Percentiles rank a stretch among this genome's conserved stretches.
Evolutionary conservation across 2,113 vertebrate genomes (phyloP).

Genomic region (Scalopus aquaticus): DNA sequence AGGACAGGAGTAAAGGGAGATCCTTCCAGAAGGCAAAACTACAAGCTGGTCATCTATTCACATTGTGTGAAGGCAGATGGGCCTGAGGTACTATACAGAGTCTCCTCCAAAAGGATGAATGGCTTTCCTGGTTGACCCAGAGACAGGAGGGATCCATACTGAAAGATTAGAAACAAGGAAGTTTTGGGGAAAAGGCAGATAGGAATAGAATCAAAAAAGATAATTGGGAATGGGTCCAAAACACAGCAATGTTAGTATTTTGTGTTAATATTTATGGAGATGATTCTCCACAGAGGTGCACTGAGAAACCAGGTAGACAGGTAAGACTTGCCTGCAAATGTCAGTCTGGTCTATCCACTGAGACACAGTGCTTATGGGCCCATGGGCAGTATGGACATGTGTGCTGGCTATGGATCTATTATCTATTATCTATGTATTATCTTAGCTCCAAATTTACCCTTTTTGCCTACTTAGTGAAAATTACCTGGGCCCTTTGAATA

Average conservation of each 20-base stretch:
- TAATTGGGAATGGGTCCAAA: background rate
- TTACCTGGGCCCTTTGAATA: background rate
- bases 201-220: background rate
- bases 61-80: background rate
- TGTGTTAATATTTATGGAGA: background rate
- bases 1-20: background rate
- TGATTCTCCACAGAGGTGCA: background rate
- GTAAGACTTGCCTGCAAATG: background rate
- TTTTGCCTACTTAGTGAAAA: background rate
- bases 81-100: background rate
- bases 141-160: background rate
- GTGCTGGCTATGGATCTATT: background rate
- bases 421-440: no score
- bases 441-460: background rate
- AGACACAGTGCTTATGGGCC: background rate
- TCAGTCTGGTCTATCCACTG: background rate
- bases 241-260: background rate
- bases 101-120: background rate
- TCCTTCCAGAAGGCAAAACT: background rate
- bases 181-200: background rate
- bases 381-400: background rate
- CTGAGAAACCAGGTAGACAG: background rate
- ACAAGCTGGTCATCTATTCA: no score
- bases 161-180: background rate
- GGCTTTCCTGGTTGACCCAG: background rate